Evolutionary conservation across 2,113 vertebrate genomes (phyloP).

Genomic region (human): DNA sequence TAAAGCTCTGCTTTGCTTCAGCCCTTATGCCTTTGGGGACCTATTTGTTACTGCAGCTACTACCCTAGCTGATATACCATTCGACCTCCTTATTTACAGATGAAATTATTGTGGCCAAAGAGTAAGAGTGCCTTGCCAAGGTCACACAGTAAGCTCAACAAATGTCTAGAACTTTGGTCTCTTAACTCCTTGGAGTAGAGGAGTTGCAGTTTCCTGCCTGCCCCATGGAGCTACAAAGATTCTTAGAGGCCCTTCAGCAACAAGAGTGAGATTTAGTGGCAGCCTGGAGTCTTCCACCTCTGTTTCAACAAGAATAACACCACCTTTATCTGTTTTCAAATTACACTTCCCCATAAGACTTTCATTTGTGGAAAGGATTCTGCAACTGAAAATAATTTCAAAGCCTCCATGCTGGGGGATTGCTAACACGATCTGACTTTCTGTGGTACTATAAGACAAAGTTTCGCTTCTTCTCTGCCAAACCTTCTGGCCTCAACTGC

Average conservation of each 20-base stretch:
- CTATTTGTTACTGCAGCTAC: neutral
- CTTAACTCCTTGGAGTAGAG: neutral
- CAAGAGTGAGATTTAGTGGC: neutral
- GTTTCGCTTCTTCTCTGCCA: slow-evolving; percentile 71
- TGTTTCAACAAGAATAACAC: neutral
- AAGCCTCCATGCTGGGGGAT: neutral
- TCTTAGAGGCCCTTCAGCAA: neutral
- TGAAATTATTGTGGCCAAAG: neutral
- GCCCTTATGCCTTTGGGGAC: neutral
- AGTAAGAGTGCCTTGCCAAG: neutral
- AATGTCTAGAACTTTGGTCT: neutral
- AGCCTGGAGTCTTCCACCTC: neutral
- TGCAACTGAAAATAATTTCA: neutral
- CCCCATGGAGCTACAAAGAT: neutral
- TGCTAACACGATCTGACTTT: neutral
- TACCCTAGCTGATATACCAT: neutral
- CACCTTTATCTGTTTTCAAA: neutral
- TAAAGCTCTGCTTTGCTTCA: neutral
- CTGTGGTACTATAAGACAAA: neutral
- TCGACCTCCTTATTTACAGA: neutral
- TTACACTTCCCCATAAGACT: neutral
- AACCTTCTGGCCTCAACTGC: slow-evolving; percentile 19
- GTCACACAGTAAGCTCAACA: neutral
- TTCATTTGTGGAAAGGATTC: neutral
- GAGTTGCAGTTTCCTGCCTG: neutral